phyloP scores from a whole-genome alignment of 2,113 vertebrate genomes.

The Tachuris rubrigastra region DNA sequence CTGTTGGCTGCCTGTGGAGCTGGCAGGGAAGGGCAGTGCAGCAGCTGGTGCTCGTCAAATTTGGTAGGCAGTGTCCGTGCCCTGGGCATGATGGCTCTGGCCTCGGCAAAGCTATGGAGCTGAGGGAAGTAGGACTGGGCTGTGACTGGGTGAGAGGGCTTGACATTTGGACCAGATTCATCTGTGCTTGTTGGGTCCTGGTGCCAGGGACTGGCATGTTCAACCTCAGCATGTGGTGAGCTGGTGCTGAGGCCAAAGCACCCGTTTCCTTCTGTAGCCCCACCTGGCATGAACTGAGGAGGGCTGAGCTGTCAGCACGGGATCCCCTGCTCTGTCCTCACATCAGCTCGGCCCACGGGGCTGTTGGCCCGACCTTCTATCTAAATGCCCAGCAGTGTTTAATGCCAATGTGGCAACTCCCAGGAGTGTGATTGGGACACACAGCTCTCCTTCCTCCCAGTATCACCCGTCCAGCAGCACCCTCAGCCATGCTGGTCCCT shows the following conservation, averaged over 20 bases:
- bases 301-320: neutral
- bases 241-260: neutral
- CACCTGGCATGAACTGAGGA: neutral
- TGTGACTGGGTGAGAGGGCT: accelerated
- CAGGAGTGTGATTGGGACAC: accelerated
- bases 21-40: neutral
- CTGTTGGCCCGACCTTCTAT: neutral
- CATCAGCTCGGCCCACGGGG: accelerated
- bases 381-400: accelerated
- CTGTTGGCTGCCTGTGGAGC: neutral
- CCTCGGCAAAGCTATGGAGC: neutral
- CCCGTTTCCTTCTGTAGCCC: neutral
- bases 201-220: neutral
- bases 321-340: neutral
- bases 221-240: neutral
- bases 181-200: neutral
- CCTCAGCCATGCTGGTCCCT: accelerated
- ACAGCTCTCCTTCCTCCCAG: neutral
- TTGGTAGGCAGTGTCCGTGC: neutral
- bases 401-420: neutral
- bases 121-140: neutral
- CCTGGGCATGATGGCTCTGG: neutral
- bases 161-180: accelerated
- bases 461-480: accelerated
- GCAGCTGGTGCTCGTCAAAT: neutral